A percentile compares a stretch with the other conserved stretches of the same genome.
phyloP scores from a whole-genome alignment of 2,797 vertebrate species.

The Cirrhinus molitorella region DNA sequence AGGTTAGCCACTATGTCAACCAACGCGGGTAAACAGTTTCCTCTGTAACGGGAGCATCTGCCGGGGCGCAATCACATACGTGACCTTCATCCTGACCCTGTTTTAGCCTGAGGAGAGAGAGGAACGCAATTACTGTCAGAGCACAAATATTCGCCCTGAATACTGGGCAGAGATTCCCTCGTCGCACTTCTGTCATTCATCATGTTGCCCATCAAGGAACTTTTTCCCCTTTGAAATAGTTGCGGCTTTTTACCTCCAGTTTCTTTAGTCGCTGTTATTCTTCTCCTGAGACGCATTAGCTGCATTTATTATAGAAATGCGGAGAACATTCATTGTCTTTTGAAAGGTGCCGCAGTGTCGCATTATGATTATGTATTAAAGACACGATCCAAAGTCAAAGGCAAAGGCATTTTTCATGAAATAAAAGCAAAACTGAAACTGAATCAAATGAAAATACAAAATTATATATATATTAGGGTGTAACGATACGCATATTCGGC shows the following conservation, averaged over 20 bases:
- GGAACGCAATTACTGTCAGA: conserved; percentile 88
- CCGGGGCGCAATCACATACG: conserved; percentile 73
- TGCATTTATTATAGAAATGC: conserved; percentile 46
- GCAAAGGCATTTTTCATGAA: background rate
- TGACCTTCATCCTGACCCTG: conserved; percentile 41
- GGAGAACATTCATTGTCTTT: conserved; percentile 36
- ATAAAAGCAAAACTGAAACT: background rate
- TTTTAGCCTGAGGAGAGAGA: conserved; percentile 42
- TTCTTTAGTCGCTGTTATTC: background rate
- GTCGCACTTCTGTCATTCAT: conserved; percentile 14
- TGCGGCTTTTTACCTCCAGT: conserved; percentile 27
- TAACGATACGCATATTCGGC: too few relatives aligned
- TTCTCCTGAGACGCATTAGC: conserved; percentile 7
- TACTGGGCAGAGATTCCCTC: conserved; percentile 33
- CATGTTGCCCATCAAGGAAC: conserved; percentile 20
- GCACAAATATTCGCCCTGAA: conserved; percentile 86
- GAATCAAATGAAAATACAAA: background rate
- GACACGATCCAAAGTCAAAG: background rate
- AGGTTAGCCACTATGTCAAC: conserved; percentile 95
- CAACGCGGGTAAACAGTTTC: conserved; percentile 93
- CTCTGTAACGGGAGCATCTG: conserved; percentile 90
- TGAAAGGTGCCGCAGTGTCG: conserved; percentile 39
- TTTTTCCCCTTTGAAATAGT: background rate
- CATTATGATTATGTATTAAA: conserved; percentile 37
- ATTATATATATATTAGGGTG: too few relatives aligned